Conservation (phyloP, 1,140 invertebrate genomes). For the Lerema accius region DNA sequence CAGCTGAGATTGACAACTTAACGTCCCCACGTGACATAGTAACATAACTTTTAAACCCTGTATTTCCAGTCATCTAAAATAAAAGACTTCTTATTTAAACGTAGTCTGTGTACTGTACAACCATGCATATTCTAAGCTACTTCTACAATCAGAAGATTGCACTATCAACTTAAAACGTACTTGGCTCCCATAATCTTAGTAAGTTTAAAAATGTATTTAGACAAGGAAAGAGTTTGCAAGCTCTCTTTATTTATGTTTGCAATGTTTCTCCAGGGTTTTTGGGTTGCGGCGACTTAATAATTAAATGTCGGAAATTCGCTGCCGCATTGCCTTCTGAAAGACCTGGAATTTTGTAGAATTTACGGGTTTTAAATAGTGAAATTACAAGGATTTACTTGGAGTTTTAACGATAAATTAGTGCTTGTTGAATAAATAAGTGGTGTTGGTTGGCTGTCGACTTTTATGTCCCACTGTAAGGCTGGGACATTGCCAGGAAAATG, state of each 20-base stretch:
- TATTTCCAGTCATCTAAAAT: no score
- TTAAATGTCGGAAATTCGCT: conserved; percentile 37
- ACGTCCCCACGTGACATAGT: no score
- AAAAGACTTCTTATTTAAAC: no score
- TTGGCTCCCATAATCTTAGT: conserved; percentile 34
- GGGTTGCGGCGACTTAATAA: conserved; percentile 38
- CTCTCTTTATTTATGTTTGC: conserved; percentile 22
- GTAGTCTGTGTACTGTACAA: not conserved
- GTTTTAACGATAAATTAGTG: conserved; percentile 26
- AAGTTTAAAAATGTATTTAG: conserved; percentile 38
- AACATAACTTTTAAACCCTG: no score
- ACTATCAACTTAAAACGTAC: conserved; percentile 29
- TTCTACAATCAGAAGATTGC: conserved; percentile 20
- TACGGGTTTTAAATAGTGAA: conserved; percentile 27
- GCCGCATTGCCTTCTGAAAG: conserved; percentile 31
- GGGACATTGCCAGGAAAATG: no score
- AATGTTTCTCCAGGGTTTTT: conserved; percentile 35
- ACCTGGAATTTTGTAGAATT: conserved; percentile 31
- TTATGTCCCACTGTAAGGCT: not conserved
- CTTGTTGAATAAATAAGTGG: conserved; percentile 10
- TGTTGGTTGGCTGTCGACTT: not conserved
- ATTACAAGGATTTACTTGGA: conserved; percentile 24
- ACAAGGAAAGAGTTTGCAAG: conserved; percentile 37
- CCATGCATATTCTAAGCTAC: not conserved
- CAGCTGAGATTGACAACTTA: no score